Conservation (phyloP, 2,888 invertebrate genomes). For the Argyresthia goedartella region DNA sequence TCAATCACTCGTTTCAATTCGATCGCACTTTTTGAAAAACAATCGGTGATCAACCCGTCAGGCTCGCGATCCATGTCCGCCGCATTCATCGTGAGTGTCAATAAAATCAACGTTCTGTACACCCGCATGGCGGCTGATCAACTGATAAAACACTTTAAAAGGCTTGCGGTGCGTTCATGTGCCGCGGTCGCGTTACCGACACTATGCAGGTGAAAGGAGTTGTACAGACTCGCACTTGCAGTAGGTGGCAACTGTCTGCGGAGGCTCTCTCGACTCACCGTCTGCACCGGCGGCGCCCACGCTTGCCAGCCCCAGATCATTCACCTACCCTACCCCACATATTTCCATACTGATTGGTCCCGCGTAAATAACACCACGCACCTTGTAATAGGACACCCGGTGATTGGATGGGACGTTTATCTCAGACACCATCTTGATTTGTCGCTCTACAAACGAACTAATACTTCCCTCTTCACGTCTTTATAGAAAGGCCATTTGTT, state of each 20-base stretch:
- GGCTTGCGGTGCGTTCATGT: no score
- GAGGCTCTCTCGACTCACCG: no score
- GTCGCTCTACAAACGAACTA: slow-evolving; percentile 31
- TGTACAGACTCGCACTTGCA: no score
- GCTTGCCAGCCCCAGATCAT: slow-evolving; percentile 60
- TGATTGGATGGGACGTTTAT: slow-evolving; percentile 48
- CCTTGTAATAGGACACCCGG: slow-evolving; percentile 46
- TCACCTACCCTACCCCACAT: slow-evolving; percentile 57
- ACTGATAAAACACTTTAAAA: neutral
- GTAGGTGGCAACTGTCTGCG: no score
- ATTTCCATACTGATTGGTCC: slow-evolving; percentile 62
- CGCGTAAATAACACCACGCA: slow-evolving; percentile 48
- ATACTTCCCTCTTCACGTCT: slow-evolving; percentile 31
- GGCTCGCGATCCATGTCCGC: slow-evolving; percentile 13
- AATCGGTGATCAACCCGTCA: neutral
- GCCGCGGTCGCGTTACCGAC: no score
- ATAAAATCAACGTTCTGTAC: slow-evolving; percentile 24
- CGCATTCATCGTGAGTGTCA: slow-evolving; percentile 24
- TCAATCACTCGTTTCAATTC: slow-evolving; percentile 29
- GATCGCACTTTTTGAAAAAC: slow-evolving; percentile 27
- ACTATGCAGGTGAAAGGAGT: no score
- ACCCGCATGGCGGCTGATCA: slow-evolving; percentile 24
- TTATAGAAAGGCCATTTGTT: slow-evolving; percentile 29
- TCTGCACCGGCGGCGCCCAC: slow-evolving; percentile 23
- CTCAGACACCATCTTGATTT: slow-evolving; percentile 52